Conservation (phyloP, 2,113 vertebrate species). For the Osmerus eperlanus region DNA sequence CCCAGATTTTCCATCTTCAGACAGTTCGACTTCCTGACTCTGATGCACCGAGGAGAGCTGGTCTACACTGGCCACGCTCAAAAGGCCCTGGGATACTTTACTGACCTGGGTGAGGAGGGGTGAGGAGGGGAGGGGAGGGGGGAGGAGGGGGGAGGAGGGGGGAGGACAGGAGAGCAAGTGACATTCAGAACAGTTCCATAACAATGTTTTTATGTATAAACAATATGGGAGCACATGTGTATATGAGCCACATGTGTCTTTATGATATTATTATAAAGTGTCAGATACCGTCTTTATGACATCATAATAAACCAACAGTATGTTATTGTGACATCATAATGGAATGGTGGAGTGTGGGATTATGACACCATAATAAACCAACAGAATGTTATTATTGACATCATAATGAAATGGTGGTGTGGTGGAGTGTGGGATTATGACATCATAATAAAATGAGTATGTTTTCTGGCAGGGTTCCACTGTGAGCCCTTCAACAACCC, state of each 20-base stretch:
- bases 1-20: slow-evolving; percentile 78
- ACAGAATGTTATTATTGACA: too few species aligned
- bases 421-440: too few species aligned
- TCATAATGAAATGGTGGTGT: too few species aligned
- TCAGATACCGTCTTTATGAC: too few species aligned
- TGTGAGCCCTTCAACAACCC: slow-evolving; percentile 76
- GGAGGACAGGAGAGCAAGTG: neutral
- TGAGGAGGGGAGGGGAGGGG: neutral
- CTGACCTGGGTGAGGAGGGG: slow-evolving; percentile 52
- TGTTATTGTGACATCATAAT: too few species aligned
- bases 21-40: slow-evolving; percentile 73
- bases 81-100: slow-evolving; percentile 66
- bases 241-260: too few species aligned
- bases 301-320: too few species aligned
- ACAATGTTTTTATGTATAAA: too few species aligned
- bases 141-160: neutral
- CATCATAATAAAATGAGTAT: neutral
- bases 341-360: too few species aligned
- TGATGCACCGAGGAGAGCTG: slow-evolving; percentile 76
- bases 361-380: too few species aligned
- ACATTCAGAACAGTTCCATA: neutral
- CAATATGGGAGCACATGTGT: too few species aligned
- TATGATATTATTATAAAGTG: too few species aligned
- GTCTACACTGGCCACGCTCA: slow-evolving; percentile 66
- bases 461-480: slow-evolving; percentile 63